These are phyloP conservation scores for Leptatherina wallacei DNA, from an alignment of 2,797 vertebrate genomes.

Conservation along the genomic window DNA sequence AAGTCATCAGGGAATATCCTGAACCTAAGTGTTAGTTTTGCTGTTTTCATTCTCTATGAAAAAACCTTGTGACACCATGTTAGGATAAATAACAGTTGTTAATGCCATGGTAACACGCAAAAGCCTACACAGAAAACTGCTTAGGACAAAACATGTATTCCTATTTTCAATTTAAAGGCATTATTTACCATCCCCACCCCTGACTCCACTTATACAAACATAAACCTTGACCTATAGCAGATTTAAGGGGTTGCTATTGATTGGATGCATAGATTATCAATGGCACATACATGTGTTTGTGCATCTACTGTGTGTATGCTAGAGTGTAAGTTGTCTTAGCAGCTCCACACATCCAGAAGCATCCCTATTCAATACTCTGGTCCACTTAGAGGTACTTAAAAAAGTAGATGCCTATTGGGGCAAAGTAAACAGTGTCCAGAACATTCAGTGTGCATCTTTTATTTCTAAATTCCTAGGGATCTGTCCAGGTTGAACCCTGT, in stretches of 20 bases:
- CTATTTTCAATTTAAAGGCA: neutral
- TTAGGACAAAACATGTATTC: neutral
- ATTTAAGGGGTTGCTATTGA: neutral
- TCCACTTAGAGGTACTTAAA: conserved; percentile 22
- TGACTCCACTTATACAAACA: neutral
- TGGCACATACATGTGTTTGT: neutral
- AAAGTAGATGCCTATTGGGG: conserved; percentile 2
- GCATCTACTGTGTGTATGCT: neutral
- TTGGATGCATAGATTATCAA: neutral
- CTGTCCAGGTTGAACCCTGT: neutral
- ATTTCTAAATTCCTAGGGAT: neutral
- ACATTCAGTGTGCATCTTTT: conserved; percentile 33
- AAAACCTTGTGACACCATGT: neutral
- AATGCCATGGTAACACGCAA: neutral
- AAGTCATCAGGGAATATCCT: neutral
- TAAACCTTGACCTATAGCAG: neutral
- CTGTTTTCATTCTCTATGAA: neutral
- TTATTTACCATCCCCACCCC: neutral
- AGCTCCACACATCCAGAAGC: conserved; percentile 13
- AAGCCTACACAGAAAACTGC: neutral
- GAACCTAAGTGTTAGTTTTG: neutral
- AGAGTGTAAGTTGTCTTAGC: conserved; percentile 11
- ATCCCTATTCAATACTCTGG: conserved; percentile 41
- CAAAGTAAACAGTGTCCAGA: conserved; percentile 25
- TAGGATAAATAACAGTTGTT: neutral